Evolutionary conservation across 1,140 invertebrate genomes (phyloP).

Genomic region (Drosophila sp.): DNA sequence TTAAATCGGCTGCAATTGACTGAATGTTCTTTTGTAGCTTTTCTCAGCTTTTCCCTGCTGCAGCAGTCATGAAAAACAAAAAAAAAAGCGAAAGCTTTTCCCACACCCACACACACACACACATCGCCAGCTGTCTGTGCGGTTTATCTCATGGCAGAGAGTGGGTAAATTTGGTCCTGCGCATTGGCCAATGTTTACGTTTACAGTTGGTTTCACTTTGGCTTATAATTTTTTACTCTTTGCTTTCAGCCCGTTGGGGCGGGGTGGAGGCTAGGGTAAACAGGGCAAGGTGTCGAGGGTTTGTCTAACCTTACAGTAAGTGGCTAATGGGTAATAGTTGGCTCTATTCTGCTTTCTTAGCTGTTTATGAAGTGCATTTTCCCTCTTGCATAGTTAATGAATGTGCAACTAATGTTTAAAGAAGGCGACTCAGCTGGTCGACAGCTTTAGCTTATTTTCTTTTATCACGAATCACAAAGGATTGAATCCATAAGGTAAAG

Average conservation of each 20-base stretch:
- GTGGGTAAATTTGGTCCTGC: slow-evolving; percentile 48
- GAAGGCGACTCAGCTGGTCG: neutral
- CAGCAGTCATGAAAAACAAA: neutral
- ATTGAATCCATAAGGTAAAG: too few relatives aligned
- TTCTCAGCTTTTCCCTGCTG: slow-evolving; percentile 24
- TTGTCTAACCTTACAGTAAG: neutral
- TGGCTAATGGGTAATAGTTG: neutral
- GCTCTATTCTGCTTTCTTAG: slow-evolving; percentile 33
- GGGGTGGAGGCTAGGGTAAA: slow-evolving; percentile 5
- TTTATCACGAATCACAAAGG: too few relatives aligned
- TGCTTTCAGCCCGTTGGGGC: slow-evolving; percentile 28
- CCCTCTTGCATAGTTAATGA: slow-evolving; percentile 38
- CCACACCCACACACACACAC: slow-evolving; percentile 17
- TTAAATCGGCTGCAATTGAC: slow-evolving; percentile 65
- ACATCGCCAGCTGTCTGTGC: slow-evolving; percentile 7
- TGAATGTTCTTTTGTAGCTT: slow-evolving; percentile 74
- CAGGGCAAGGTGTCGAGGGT: neutral
- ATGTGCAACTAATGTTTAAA: slow-evolving; percentile 25
- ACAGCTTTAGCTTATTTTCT: neutral
- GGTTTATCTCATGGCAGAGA: slow-evolving; percentile 1
- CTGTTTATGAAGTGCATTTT: slow-evolving; percentile 37
- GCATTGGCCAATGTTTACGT: slow-evolving; percentile 71
- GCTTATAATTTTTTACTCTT: slow-evolving; percentile 18
- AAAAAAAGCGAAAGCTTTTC: slow-evolving; percentile 56
- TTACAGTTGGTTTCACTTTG: slow-evolving; percentile 56